phyloP scores from a whole-genome alignment of 2,888 invertebrate genomes.

The Perithous albicinctus region DNA sequence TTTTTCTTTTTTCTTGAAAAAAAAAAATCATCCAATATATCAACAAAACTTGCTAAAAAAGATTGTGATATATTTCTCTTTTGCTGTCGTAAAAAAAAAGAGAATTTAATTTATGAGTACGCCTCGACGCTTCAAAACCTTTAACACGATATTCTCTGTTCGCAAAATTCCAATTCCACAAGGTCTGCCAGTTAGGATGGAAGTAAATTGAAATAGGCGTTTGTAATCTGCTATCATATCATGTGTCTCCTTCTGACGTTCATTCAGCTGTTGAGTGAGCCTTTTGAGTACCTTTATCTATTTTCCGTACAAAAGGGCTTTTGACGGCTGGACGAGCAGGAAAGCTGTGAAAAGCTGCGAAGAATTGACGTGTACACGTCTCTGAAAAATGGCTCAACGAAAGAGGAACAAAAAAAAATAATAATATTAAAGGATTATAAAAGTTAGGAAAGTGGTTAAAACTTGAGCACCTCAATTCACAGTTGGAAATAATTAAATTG shows the following conservation, averaged over 20 bases:
- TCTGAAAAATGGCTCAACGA: neutral
- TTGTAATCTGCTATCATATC: slow-evolving; percentile 1
- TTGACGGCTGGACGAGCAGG: neutral
- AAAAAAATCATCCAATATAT: too few species aligned
- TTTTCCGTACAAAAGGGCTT: neutral
- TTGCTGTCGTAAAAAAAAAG: neutral
- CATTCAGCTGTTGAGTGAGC: slow-evolving; percentile 5
- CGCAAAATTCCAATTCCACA: neutral
- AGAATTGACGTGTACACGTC: slow-evolving; percentile 7
- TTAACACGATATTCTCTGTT: too few species aligned
- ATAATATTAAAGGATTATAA: neutral
- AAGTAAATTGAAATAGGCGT: slow-evolving; percentile 19
- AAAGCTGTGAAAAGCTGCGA: neutral
- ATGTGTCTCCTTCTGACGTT: neutral
- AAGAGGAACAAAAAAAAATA: neutral
- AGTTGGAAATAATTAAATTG: neutral
- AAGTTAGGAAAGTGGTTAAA: neutral
- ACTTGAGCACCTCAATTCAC: neutral
- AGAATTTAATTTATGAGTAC: neutral
- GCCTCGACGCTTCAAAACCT: neutral
- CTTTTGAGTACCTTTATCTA: slow-evolving; percentile 7
- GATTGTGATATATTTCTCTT: neutral
- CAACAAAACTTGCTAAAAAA: neutral
- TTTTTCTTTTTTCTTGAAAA: too few species aligned
- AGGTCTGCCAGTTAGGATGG: neutral